Conservation (phyloP, 2,888 invertebrate genomes). For the Himalopsyche anomala region DNA sequence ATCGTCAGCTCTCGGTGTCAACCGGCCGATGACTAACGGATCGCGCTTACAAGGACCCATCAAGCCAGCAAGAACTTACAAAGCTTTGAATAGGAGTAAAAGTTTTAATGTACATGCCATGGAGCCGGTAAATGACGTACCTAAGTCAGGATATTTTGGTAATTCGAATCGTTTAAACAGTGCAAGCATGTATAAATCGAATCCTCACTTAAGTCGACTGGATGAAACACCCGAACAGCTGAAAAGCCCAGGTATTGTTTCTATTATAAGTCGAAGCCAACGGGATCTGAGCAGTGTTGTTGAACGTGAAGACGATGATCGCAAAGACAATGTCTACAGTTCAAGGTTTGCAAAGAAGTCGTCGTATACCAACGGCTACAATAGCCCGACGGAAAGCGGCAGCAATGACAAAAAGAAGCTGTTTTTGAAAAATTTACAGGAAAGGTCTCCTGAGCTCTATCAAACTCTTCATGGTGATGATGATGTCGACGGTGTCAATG, state of each 20-base stretch:
- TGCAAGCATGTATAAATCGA: constrained; percentile 84
- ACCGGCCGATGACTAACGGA: constrained; percentile 71
- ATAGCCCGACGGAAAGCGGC: constrained; percentile 72
- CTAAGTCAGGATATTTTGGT: constrained; percentile 73
- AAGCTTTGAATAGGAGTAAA: constrained; percentile 87
- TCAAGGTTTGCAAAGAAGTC: constrained; percentile 78
- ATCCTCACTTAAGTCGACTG: constrained; percentile 84
- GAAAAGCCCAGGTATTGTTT: constrained; percentile 91
- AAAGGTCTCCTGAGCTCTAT: constrained; percentile 84
- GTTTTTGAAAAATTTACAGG: constrained; percentile 82
- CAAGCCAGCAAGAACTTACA: constrained; percentile 88
- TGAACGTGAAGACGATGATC: constrained; percentile 75
- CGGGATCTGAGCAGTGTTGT: constrained; percentile 84
- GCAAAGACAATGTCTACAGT: constrained; percentile 76
- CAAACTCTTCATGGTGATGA: constrained; percentile 83
- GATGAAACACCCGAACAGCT: constrained; percentile 84
- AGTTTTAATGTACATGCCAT: constrained; percentile 89
- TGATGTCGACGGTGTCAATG: constrained; percentile 74
- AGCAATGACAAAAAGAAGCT: constrained; percentile 81
- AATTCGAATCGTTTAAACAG: constrained; percentile 74
- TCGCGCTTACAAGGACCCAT: constrained; percentile 79
- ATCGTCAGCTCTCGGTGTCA: constrained; percentile 69
- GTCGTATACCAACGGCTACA: constrained; percentile 74
- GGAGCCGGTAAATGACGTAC: constrained; percentile 72
- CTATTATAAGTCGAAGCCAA: constrained; percentile 90